These are phyloP conservation scores for Hippocampus guttulatus DNA, from an alignment of 2,113 vertebrate genomes.

Conservation along the genomic window DNA sequence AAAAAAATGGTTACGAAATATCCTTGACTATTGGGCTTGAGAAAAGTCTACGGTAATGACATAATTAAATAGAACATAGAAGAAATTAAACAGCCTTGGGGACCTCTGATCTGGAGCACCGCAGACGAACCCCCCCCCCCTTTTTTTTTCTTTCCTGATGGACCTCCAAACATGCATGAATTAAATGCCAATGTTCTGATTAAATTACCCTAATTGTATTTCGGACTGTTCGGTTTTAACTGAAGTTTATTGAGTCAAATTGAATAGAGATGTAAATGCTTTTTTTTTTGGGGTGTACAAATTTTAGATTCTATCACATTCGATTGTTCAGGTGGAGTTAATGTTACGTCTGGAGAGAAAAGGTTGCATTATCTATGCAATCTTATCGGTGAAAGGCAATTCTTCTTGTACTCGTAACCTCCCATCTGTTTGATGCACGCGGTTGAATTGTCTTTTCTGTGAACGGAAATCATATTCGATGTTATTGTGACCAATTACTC, in stretches of 20 bases:
- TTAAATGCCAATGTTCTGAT: too few species aligned
- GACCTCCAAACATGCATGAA: too few species aligned
- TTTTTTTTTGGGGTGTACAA: not conserved
- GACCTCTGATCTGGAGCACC: too few species aligned
- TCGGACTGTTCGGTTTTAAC: too few species aligned
- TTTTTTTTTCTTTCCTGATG: too few species aligned
- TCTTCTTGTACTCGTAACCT: conserved; percentile 31
- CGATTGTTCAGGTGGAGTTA: not conserved
- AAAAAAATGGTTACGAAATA: too few species aligned
- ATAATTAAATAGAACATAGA: too few species aligned
- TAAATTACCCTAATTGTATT: too few species aligned
- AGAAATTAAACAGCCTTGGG: too few species aligned
- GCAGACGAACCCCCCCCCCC: too few species aligned
- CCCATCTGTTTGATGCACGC: conserved; percentile 49
- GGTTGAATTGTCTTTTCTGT: conserved; percentile 50
- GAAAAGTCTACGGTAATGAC: too few species aligned
- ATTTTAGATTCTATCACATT: not conserved
- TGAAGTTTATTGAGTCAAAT: not conserved
- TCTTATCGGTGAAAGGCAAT: conserved; percentile 44
- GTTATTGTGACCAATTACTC: conserved; percentile 38
- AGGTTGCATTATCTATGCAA: conserved; percentile 50
- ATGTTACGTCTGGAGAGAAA: not conserved
- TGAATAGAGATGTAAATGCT: not conserved
- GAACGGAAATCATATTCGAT: conserved; percentile 46
- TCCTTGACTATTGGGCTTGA: too few species aligned